A percentile compares a stretch with the other conserved stretches of the same genome.
Evolutionary conservation across 2,797 vertebrate genomes (phyloP).

Genomic region (Otus scops): DNA sequence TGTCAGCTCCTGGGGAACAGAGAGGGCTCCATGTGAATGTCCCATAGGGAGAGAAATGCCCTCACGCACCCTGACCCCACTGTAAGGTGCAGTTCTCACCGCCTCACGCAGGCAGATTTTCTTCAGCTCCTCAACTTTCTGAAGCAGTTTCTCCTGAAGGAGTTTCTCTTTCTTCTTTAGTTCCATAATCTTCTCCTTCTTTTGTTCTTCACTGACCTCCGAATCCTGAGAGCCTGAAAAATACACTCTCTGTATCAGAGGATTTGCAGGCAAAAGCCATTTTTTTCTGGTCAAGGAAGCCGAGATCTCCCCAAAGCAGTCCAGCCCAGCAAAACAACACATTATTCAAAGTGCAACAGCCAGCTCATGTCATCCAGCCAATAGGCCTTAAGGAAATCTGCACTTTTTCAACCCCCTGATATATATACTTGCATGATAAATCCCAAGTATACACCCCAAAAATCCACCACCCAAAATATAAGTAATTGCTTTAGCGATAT

Average conservation of each 20-base stretch:
- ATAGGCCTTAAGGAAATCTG: background rate
- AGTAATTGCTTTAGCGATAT: background rate
- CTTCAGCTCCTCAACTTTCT: conserved; percentile 92
- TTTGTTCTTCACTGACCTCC: conserved; percentile 90
- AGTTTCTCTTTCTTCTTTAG: conserved; percentile 91
- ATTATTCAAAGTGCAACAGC: background rate
- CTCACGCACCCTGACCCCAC: background rate
- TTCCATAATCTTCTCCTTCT: conserved; percentile 91
- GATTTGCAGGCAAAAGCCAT: background rate
- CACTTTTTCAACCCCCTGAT: background rate
- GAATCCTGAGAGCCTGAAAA: conserved; percentile 90
- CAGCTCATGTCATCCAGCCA: background rate
- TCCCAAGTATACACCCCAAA: background rate
- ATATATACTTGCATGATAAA: background rate
- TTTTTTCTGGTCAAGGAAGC: background rate
- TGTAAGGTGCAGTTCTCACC: conserved; percentile 71
- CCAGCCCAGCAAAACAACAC: background rate
- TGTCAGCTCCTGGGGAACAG: conserved; percentile 85
- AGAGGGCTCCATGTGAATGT: background rate
- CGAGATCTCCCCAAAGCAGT: background rate
- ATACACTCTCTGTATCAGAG: background rate
- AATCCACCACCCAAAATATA: background rate
- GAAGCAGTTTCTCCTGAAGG: conserved; percentile 85
- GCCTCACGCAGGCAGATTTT: conserved; percentile 93
- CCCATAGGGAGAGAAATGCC: background rate